Conservation (phyloP, 2,113 vertebrate species). For the Chaetodon trifascialis region DNA sequence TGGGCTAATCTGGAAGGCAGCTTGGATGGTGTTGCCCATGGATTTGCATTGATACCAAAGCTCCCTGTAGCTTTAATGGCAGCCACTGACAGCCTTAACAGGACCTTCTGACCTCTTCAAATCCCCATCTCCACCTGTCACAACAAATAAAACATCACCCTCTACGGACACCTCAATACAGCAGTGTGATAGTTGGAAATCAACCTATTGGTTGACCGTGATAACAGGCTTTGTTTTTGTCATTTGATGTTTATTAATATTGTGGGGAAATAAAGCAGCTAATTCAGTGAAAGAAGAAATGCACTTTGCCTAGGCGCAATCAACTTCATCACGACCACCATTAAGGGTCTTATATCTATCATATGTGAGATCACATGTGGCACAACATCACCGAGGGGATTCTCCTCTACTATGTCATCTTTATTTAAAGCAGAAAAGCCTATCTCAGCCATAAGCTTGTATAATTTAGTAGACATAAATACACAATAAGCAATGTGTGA, state of each 20-base stretch:
- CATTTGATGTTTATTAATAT: neutral
- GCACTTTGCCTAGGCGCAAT: neutral
- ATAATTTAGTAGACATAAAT: constrained; percentile 40
- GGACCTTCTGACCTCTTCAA: constrained; percentile 50
- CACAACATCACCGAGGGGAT: constrained; percentile 6
- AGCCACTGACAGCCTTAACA: constrained; percentile 64
- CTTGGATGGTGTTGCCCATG: constrained; percentile 67
- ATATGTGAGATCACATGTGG: constrained; percentile 17
- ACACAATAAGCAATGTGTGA: constrained; percentile 20
- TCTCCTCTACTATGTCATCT: constrained; percentile 29
- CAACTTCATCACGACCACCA: neutral
- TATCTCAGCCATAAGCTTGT: constrained; percentile 4
- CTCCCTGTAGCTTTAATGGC: constrained; percentile 64
- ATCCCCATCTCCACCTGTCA: constrained; percentile 65
- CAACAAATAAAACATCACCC: constrained; percentile 53
- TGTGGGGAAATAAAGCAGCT: neutral
- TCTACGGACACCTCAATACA: constrained; percentile 11
- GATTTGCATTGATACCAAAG: constrained; percentile 79
- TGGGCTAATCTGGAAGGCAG: constrained; percentile 78
- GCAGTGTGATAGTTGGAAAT: no score
- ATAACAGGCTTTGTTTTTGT: neutral
- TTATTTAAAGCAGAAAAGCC: constrained; percentile 40
- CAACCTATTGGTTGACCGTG: no score
- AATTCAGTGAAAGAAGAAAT: neutral
- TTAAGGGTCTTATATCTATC: neutral